Evolutionary conservation across 1,140 invertebrate species (phyloP), one percentile per base, ranked within the genome.

Genomic region (Danaus melanippus): DNA sequence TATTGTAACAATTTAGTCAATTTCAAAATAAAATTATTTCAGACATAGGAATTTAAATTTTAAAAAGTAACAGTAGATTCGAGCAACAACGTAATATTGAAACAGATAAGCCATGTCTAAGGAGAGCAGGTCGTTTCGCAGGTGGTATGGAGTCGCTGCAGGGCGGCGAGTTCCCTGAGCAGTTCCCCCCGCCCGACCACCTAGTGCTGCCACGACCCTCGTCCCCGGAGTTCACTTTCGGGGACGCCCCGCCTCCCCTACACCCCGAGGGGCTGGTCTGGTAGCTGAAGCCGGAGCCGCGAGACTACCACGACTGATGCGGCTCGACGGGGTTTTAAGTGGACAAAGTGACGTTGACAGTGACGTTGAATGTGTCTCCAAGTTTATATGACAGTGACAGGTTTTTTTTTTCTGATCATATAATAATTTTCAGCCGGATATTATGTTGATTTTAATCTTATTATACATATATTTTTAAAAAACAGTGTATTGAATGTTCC

Each of bases 201-300:
- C 78, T 87, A 39, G 77, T 82, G 17, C 74, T 87, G 0, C 84
- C 86, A 10, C 72, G 84, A 56, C 81, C 84, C 2, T 82, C 79
- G 1, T 87, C 83, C 41, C 85, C 85, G 12, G 85, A 87, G 73
- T 87, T 86, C 75, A 81, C 83, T 53, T 88, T 88, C 71, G 79
- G 79, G 0, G 86, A 87, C 69, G 84, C 82, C 12, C 84, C 85
- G 12, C 84, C 83, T 1, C 84, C 83, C 42, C 65, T 87, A 46
- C 87, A 88, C 51, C 84, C 79, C 50, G 87, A 88, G 74, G 87
- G 85, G 39, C 71, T 88, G 62, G 87, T 88, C 50, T 88, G 87
- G 87, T 87, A 88, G 87, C 87, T 88, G 77, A 88, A 88, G 84
- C 85, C 87, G 73, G 87, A 88, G 87, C 87, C 87, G 87, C 85